These are phyloP conservation scores for Amblyopsis rosae DNA, from an alignment of 2,113 vertebrate species.

Conservation along the genomic window DNA sequence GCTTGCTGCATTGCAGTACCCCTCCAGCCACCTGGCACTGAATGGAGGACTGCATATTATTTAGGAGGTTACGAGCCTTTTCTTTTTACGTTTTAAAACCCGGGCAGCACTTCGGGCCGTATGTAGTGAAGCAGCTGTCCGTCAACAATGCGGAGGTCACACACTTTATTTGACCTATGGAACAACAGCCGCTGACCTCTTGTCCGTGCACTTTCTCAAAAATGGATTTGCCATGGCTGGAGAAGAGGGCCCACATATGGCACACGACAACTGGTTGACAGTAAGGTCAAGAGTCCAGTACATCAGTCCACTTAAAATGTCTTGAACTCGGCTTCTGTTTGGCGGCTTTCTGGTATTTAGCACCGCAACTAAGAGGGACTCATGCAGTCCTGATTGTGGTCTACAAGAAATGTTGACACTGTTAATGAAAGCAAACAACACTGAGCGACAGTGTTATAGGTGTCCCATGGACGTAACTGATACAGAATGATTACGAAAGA, in stretches of 20 bases:
- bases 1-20: conserved; percentile 40
- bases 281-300: conserved; percentile 64
- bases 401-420: conserved; percentile 38
- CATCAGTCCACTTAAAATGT: conserved; percentile 47
- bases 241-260: conserved; percentile 28
- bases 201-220: conserved; percentile 48
- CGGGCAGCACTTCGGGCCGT: conserved; percentile 33
- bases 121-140: conserved; percentile 42
- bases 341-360: conserved; percentile 40
- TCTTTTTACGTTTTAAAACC: conserved; percentile 27
- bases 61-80: background rate
- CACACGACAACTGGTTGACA: conserved; percentile 52
- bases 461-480: background rate
- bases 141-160: conserved; percentile 42
- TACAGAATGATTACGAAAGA: conserved; percentile 1
- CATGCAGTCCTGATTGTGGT: conserved; percentile 25
- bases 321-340: conserved; percentile 55
- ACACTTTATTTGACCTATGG: conserved; percentile 47
- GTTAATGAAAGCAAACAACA: conserved; percentile 59
- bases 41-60: conserved; percentile 24
- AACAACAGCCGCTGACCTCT: conserved; percentile 40
- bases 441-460: conserved; percentile 4
- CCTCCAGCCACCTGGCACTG: conserved; percentile 61
- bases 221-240: conserved; percentile 37
- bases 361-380: conserved; percentile 36